phyloP scores from a whole-genome alignment of 2,797 vertebrate genomes.

The Gymnocypris eckloni region DNA sequence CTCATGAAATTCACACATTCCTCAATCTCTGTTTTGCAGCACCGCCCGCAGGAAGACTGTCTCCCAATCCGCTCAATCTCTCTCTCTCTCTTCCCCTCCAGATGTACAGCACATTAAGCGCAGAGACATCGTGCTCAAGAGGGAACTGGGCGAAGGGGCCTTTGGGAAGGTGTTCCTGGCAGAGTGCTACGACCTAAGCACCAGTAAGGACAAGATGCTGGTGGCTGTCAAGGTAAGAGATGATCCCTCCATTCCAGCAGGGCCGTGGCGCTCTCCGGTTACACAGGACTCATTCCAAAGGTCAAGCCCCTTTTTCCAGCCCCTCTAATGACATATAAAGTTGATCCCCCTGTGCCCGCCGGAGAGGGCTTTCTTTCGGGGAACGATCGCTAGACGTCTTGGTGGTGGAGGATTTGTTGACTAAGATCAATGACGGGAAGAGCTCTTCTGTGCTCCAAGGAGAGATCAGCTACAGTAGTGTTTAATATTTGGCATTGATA shows the following conservation, averaged over 20 bases:
- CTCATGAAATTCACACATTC: constrained; percentile 25
- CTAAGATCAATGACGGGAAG: constrained; percentile 56
- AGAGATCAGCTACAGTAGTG: constrained; percentile 54
- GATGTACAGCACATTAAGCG: constrained; percentile 97
- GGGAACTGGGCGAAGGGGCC: constrained; percentile 96
- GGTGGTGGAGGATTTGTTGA: constrained; percentile 45
- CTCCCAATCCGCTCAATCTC: constrained; percentile 38
- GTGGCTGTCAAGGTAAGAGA: constrained; percentile 94
- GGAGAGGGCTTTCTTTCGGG: constrained; percentile 22
- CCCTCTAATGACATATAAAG: constrained; percentile 38
- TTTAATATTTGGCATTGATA: constrained; percentile 48
- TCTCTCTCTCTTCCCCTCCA: constrained; percentile 65
- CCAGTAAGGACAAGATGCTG: constrained; percentile 97
- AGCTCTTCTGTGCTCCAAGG: constrained; percentile 28
- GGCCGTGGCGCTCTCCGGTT: constrained; percentile 51
- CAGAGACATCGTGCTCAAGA: constrained; percentile 94
- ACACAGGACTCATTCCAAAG: constrained; percentile 47
- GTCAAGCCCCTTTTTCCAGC: constrained; percentile 47
- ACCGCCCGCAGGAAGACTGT: constrained; percentile 21
- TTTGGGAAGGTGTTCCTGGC: constrained; percentile 98
- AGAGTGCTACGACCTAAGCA: constrained; percentile 96
- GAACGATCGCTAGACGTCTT: constrained; percentile 14
- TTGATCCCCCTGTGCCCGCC: constrained; percentile 37
- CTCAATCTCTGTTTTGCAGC: constrained; percentile 39
- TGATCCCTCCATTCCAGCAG: constrained; percentile 49